These are phyloP conservation scores for Allobates femoralis DNA, from an alignment of 2,797 vertebrate genomes.

Conservation along the genomic window DNA sequence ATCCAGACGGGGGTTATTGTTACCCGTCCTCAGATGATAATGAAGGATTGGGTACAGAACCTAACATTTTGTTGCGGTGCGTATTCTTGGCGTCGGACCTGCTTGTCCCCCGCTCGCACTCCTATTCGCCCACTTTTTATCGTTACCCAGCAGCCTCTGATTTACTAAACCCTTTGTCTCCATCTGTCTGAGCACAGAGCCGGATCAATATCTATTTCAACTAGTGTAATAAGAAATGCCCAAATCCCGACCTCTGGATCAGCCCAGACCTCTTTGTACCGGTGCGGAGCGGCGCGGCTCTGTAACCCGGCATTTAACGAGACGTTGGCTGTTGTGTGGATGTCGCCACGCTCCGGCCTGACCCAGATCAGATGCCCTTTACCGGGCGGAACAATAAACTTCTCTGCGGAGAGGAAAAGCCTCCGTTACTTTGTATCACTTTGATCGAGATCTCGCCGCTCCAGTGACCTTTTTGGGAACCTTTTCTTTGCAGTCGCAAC, in stretches of 20 bases:
- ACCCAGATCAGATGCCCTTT: slow-evolving; percentile 49
- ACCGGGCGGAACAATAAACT: slow-evolving; percentile 34
- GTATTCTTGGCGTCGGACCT: not conserved
- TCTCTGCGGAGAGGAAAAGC: slow-evolving; percentile 14
- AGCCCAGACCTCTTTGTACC: not conserved
- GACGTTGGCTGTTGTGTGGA: not conserved
- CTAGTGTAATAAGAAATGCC: not conserved
- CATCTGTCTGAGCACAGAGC: not conserved
- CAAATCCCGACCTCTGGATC: not conserved
- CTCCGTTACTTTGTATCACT: slow-evolving; percentile 7
- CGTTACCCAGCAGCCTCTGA: not conserved
- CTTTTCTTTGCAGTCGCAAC: slow-evolving; percentile 27
- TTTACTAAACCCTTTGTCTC: not conserved
- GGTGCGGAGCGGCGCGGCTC: not conserved
- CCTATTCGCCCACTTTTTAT: not conserved
- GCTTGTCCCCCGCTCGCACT: not conserved
- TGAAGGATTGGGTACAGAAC: too few species aligned
- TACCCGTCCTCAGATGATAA: too few species aligned
- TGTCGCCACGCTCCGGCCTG: not conserved
- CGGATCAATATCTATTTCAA: slow-evolving; percentile 7
- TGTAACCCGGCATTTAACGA: slow-evolving; percentile 12
- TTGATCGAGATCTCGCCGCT: slow-evolving; percentile 7
- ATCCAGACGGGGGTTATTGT: too few species aligned
- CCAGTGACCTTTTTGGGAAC: slow-evolving; percentile 54
- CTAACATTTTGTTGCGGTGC: not conserved